These are phyloP conservation scores for Fistularia tabacaria DNA, from an alignment of 2,797 vertebrate genomes.

Conservation along the genomic window DNA sequence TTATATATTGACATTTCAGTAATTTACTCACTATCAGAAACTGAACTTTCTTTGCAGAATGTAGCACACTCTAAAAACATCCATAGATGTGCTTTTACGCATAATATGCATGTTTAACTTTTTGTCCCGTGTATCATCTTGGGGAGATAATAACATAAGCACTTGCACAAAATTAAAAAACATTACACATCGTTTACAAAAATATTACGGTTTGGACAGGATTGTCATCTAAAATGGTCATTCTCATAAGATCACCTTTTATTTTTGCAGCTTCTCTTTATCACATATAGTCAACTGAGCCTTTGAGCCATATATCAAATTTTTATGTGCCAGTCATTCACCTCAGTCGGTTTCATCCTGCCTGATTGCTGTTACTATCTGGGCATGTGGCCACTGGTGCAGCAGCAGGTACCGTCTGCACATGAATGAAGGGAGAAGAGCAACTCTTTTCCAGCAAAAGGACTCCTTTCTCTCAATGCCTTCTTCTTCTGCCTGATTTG, in stretches of 20 bases:
- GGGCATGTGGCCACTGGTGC: constrained; percentile 46
- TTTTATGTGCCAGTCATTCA: constrained; percentile 17
- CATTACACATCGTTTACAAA: constrained; percentile 7
- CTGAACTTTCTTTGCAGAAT: no score
- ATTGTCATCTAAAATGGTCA: neutral
- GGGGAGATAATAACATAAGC: neutral
- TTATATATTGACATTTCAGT: no score
- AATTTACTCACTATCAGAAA: no score
- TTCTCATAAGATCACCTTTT: constrained; percentile 28
- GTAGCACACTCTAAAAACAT: no score
- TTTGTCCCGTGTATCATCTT: neutral
- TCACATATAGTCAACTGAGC: constrained; percentile 26
- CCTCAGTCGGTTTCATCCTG: constrained; percentile 12
- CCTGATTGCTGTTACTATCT: constrained; percentile 23
- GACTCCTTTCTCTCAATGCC: constrained; percentile 38
- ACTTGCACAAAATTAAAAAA: neutral
- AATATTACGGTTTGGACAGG: constrained; percentile 8
- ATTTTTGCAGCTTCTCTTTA: constrained; percentile 25
- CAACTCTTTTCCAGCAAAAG: constrained; percentile 40
- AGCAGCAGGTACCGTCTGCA: constrained; percentile 52
- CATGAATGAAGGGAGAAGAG: constrained; percentile 36
- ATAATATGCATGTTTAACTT: neutral
- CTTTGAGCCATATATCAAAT: constrained; percentile 42
- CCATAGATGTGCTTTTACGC: neutral
- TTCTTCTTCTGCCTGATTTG: constrained; percentile 50